Base-by-base conservation (phyloP, 1,140 invertebrate genomes). In the Chrysomallon squamiferum region DNA sequence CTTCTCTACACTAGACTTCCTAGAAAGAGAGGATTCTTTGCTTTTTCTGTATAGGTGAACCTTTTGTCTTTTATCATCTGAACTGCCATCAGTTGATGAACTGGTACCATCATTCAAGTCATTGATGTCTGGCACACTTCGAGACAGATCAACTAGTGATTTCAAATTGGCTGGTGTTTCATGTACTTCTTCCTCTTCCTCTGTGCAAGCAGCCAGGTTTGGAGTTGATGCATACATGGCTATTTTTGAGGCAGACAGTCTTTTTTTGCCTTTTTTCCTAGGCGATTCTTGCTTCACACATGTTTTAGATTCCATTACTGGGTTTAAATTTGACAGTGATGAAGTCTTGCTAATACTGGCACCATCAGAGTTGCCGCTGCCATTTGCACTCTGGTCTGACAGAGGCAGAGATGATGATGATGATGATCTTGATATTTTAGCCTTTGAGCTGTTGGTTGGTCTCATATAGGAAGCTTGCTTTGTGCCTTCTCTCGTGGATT, bases 71-170 rank as follows among this genome's bases (percentile, higher is more conserved):
- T 54, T 54, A 1, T 54, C 50, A 25, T 30, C 50, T 18, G 22
- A 13, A 13, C 50, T 54, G 25, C 50, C 29, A 3, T 54, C 50
- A 6, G 50, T 54, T 5, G 50, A 54, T 13, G 50, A 54, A 54
- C 50, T 54, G 11, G 60, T 45, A 11, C 70, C 61, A 25, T 66
- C 71, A 52, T 79, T 73, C 32, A 71, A 45, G 38, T 59, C 47
- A 33, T 72, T 75, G 22, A 79, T 54, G 57, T 79, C 75, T 6
- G 76, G 76, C 1, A 72, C 69, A 65, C 77, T 79, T 18, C 67
- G 68, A 18, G 77, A 77, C 18, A 74, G 49, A 32, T 73, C 66
- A 15, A 65, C 38, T 18, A 68, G 52, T 13, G 54, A 20, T 9
- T 33, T 35, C n/a, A 78, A 65, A 62, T 79, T 79, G 13, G 72